Base-by-base conservation (phyloP, 2,888 invertebrate genomes). In the Stegophylla sp. region DNA sequence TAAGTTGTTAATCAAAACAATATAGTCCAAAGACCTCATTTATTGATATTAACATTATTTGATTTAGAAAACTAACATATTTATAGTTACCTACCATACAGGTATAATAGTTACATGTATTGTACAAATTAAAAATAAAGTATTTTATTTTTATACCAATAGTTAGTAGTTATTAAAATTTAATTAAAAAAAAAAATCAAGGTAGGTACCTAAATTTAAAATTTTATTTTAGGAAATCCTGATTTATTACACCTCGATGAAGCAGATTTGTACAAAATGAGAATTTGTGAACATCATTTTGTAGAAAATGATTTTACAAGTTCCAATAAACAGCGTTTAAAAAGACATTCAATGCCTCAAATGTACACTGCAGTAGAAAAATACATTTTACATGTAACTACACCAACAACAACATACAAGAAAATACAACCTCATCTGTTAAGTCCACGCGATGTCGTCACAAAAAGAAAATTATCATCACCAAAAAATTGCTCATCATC, bases 241-340 rank as follows among this genome's bases (percentile, higher is more conserved):
- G 43, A 66, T 23, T 45, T 66, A 66, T 66, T 66, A 45, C 23
- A 45, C 15, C 15, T 66, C 17, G 23, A 48, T 45, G 23, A 9
- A 45, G 10, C 41, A 15, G 26, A 66, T 66, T 66, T 45, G 23
- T 66, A 66, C 45, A 66, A 66, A 45, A 23, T 15, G 26, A 5
- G 66, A 23, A 66, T 66, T 66, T 45, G 23, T 45, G 1, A 66
- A 17, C 26, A 66, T 66, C 15, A 66, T 45, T 66, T 66, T 66
- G 45, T 48, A 45, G 26, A 66, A 66, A 45, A 66, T 17, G 45
- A 48, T 45, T 66, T 66, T 17, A 66, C 66, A 66, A 66, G 9
- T 45, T 45, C 15, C 15, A 66, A 23, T 45, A 66, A 66, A 66
- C 15, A 45, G 13, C 20, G 23, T 13, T 66, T 45, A 23, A 66